Conservation (phyloP, 2,113 vertebrate genomes). For the Oncorhynchus masou region DNA sequence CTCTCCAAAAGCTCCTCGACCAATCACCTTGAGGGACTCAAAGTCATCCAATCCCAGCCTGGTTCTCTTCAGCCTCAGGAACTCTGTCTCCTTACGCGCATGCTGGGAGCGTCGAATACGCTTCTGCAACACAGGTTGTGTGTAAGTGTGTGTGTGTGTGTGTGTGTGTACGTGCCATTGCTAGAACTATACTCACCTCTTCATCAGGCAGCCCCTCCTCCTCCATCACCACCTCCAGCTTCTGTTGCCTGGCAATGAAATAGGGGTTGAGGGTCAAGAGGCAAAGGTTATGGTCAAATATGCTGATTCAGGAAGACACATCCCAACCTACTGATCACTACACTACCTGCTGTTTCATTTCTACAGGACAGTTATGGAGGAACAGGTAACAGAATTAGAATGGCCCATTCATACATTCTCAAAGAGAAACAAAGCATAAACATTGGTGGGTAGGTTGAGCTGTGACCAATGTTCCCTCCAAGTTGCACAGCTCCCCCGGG, state of each 20-base stretch:
- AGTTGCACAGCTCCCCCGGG: no score
- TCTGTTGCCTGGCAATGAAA: constrained; percentile 78
- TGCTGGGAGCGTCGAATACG: constrained; percentile 45
- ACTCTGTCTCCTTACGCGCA: constrained; percentile 51
- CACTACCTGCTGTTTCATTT: no score
- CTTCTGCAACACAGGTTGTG: constrained; percentile 28
- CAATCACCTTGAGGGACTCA: no score
- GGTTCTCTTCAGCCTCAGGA: constrained; percentile 48
- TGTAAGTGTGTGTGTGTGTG: constrained; percentile 8
- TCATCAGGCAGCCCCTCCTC: constrained; percentile 89
- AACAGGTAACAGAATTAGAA: no score
- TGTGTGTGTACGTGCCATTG: constrained; percentile 2
- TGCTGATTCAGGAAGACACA: neutral
- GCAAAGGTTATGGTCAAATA: neutral
- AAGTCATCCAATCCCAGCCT: constrained; percentile 41
- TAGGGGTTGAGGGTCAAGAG: neutral
- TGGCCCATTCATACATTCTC: no score
- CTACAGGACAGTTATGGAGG: no score
- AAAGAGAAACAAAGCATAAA: neutral
- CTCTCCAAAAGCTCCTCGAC: constrained; percentile 45
- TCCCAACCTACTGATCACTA: neutral
- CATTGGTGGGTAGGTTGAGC: neutral
- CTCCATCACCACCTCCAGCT: constrained; percentile 89
- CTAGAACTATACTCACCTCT: constrained; percentile 74
- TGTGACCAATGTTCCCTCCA: neutral